phyloP scores from a whole-genome alignment of 1,140 invertebrate species.

The Brachionus rotundiformis region DNA sequence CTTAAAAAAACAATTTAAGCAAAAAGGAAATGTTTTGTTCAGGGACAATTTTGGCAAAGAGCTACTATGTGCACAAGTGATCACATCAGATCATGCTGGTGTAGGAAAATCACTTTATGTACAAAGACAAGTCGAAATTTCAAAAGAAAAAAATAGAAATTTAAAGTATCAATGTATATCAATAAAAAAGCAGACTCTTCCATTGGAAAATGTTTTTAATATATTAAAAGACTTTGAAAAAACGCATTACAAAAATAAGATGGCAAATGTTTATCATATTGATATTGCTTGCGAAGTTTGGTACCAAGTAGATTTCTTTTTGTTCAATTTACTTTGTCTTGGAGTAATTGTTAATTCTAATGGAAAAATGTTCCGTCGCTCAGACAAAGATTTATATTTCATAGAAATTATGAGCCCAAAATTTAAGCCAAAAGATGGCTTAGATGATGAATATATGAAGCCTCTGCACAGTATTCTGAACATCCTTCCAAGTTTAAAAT shows the following conservation, averaged over 20 bases:
- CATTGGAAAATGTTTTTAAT: slow-evolving; percentile 6
- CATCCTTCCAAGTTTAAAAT: neutral
- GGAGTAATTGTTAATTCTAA: neutral
- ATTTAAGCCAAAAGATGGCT: slow-evolving; percentile 33
- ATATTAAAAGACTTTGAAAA: slow-evolving; percentile 48
- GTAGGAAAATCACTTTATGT: slow-evolving; percentile 54
- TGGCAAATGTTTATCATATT: slow-evolving; percentile 22
- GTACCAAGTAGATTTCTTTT: slow-evolving; percentile 43
- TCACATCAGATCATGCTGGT: slow-evolving; percentile 22
- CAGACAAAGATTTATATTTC: neutral
- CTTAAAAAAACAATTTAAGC: slow-evolving; percentile 46
- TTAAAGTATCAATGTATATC: neutral
- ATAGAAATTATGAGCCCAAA: slow-evolving; percentile 53
- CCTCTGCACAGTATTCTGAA: slow-evolving; percentile 52
- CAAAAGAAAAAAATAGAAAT: neutral
- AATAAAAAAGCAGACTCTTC: slow-evolving; percentile 15
- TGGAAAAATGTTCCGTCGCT: slow-evolving; percentile 23
- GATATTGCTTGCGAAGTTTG: slow-evolving; percentile 47
- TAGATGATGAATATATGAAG: slow-evolving; percentile 27
- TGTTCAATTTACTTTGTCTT: slow-evolving; percentile 29
- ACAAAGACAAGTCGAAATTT: slow-evolving; percentile 53
- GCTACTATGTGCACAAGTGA: slow-evolving; percentile 54
- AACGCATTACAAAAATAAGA: neutral
- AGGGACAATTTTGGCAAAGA: slow-evolving; percentile 53
- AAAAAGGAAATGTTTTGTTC: slow-evolving; percentile 29